Conservation (phyloP, 2,797 vertebrate genomes). For the Danionella dracula region DNA sequence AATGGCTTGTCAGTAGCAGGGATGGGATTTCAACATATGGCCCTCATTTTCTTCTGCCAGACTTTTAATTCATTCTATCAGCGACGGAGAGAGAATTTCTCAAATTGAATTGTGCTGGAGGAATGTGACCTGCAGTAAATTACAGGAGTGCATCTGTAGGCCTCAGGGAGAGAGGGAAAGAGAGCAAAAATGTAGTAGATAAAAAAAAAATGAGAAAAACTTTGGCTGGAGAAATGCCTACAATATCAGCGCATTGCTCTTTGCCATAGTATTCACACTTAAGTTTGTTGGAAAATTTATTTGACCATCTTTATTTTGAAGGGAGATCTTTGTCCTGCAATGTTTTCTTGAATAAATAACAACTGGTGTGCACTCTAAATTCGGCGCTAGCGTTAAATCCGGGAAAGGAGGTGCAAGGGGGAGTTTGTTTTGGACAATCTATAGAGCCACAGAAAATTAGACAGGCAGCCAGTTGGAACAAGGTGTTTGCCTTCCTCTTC, state of each 20-base stretch:
- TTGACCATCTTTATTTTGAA: not conserved
- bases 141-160: conserved; percentile 40
- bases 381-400: too few relatives aligned
- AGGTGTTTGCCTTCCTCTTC: conserved; percentile 60
- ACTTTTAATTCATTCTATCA: conserved; percentile 59
- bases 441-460: conserved; percentile 73
- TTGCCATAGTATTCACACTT: conserved; percentile 4
- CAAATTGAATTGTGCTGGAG: conserved; percentile 60
- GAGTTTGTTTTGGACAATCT: conserved; percentile 72
- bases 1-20: conserved; percentile 54
- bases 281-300: conserved; percentile 1
- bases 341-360: conserved; percentile 26
- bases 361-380: conserved; percentile 19
- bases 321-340: conserved; percentile 8
- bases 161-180: conserved; percentile 45
- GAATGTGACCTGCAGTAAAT: conserved; percentile 56
- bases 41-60: conserved; percentile 57
- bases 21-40: conserved; percentile 62
- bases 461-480: conserved; percentile 72
- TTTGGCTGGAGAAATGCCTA: conserved; percentile 29
- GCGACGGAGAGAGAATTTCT: conserved; percentile 29
- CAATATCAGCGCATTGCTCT: conserved; percentile 32
- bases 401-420: conserved; percentile 64
- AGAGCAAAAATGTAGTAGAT: conserved; percentile 40
- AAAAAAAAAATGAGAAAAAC: conserved; percentile 36